phyloP scores from a whole-genome alignment of 2,888 invertebrate genomes.

The Sphaeridia pumilis region DNA sequence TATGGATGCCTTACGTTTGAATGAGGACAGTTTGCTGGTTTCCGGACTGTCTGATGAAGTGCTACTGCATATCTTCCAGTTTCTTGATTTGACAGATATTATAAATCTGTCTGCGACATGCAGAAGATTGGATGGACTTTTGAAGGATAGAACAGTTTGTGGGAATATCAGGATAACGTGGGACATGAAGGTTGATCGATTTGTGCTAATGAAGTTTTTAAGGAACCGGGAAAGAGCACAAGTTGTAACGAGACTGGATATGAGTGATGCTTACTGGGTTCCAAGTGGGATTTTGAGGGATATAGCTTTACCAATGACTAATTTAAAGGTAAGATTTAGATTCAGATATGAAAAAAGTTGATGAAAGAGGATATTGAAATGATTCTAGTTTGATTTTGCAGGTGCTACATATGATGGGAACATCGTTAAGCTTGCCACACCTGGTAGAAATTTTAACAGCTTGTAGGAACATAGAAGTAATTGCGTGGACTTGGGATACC shows the following conservation, averaged over 20 bases:
- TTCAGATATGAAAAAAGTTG: no score
- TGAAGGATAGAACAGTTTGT: conserved; percentile 25
- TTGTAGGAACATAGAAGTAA: not conserved
- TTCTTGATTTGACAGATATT: conserved; percentile 18
- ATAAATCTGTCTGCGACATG: conserved; percentile 28
- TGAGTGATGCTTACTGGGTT: conserved; percentile 31
- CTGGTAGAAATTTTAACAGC: conserved; percentile 20
- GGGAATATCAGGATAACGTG: conserved; percentile 19
- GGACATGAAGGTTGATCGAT: conserved; percentile 15
- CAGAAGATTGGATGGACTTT: conserved; percentile 18
- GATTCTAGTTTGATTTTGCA: not conserved
- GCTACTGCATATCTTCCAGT: conserved; percentile 22
- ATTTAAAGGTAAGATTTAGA: conserved; percentile 22
- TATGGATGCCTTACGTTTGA: not conserved
- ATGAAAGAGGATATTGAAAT: no score
- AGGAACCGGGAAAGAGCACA: conserved; percentile 17
- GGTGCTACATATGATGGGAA: conserved; percentile 26
- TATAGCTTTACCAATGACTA: conserved; percentile 19
- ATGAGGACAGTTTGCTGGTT: conserved; percentile 1
- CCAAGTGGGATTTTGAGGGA: conserved; percentile 27
- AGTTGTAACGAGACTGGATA: conserved; percentile 20
- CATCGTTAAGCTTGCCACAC: conserved; percentile 27
- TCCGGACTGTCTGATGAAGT: conserved; percentile 27
- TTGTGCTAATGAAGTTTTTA: conserved; percentile 19
- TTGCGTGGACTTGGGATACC: conserved; percentile 32